A percentile compares a stretch with the other conserved stretches of the same genome.
phyloP scores from a whole-genome alignment of 2,113 vertebrate species.

The Alouatta palliata region DNA sequence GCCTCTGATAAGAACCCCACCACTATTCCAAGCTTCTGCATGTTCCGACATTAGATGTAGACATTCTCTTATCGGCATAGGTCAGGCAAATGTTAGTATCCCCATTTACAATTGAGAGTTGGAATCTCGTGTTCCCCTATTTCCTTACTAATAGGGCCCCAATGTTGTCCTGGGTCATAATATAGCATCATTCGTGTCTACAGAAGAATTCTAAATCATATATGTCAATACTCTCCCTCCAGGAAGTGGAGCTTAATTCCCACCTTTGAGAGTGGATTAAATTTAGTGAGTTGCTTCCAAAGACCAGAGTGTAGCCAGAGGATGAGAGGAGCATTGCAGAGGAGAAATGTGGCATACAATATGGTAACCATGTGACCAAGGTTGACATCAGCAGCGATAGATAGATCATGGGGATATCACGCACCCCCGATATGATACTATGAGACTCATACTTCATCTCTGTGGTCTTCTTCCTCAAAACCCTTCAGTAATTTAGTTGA shows the following conservation, averaged over 20 bases:
- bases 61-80: not conserved
- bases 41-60: not conserved
- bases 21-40: not conserved
- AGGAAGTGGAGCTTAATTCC: not conserved
- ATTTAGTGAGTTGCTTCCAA: not conserved
- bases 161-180: too few species aligned
- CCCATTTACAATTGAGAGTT: not conserved
- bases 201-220: not conserved
- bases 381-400: accelerated
- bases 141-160: not conserved
- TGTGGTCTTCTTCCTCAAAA: not conserved
- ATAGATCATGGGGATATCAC: accelerated
- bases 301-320: not conserved
- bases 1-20: not conserved
- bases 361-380: accelerated
- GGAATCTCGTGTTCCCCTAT: accelerated
- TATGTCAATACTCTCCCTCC: too few species aligned
- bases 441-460: not conserved
- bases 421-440: accelerated
- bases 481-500: not conserved
- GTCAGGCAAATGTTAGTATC: not conserved
- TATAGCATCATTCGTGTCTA: not conserved
- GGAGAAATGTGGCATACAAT: not conserved
- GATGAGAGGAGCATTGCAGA: not conserved
- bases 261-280: not conserved